phyloP scores from a whole-genome alignment of 2,113 vertebrate species.

The Urocynchramus pylzowi region DNA sequence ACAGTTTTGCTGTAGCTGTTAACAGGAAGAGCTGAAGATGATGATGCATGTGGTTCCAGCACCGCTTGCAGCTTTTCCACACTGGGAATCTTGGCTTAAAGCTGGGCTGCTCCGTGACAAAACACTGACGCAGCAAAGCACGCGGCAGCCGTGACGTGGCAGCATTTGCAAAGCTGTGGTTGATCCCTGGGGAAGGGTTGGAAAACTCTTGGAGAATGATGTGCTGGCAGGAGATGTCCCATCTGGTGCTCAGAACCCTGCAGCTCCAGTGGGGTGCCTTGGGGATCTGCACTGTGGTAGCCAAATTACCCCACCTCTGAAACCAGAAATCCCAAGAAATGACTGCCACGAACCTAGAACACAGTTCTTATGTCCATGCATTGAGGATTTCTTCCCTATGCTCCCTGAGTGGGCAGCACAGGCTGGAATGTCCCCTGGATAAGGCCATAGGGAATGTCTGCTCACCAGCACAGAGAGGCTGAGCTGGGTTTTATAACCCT shows the following conservation, averaged over 20 bases:
- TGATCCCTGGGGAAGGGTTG: not conserved
- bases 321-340: not conserved
- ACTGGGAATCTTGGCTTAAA: not conserved
- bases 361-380: accelerated
- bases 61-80: not conserved
- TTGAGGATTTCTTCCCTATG: not conserved
- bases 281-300: not conserved
- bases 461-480: not conserved
- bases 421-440: not conserved
- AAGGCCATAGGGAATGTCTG: not conserved
- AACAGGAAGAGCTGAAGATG: not conserved
- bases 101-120: not conserved
- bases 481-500: not conserved
- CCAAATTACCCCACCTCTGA: not conserved
- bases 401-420: not conserved
- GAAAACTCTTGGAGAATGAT: not conserved
- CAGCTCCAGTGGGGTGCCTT: not conserved
- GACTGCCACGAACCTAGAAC: not conserved
- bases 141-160: accelerated
- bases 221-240: not conserved
- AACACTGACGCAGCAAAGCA: not conserved
- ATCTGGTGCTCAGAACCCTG: not conserved
- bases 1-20: not conserved
- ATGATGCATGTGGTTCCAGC: not conserved
- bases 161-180: not conserved